phyloP scores from a whole-genome alignment of 2,888 invertebrate species.

The Biston stratarius region DNA sequence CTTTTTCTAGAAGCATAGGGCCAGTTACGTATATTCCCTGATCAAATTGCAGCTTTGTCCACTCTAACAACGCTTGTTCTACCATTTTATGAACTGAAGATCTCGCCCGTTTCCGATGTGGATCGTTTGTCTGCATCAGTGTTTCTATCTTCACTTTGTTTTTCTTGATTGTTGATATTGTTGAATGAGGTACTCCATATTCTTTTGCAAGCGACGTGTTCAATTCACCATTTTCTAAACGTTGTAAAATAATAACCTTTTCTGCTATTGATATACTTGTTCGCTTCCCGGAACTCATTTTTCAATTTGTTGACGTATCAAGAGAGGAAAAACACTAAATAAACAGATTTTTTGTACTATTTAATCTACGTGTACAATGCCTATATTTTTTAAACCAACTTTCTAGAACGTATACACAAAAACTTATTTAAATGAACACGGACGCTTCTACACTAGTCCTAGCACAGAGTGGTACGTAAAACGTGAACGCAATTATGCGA shows the following conservation, averaged over 20 bases:
- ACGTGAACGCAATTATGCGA: not conserved
- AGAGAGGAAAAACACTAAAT: not conserved
- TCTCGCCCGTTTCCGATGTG: slow-evolving; percentile 2
- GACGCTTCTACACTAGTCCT: not conserved
- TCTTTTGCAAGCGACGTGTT: slow-evolving; percentile 46
- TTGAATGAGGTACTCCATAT: slow-evolving; percentile 48
- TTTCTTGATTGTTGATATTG: slow-evolving; percentile 46
- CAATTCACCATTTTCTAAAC: slow-evolving; percentile 47
- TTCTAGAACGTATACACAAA: not conserved
- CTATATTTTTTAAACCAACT: not conserved
- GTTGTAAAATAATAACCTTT: slow-evolving; percentile 37
- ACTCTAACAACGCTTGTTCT: not conserved
- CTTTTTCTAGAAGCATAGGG: not conserved
- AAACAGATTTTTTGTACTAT: too few species aligned
- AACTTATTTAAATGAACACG: not conserved
- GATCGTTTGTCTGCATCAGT: not conserved
- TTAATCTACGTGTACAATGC: not conserved
- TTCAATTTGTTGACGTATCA: not conserved
- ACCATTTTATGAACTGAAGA: not conserved
- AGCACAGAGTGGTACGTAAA: not conserved
- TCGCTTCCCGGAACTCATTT: slow-evolving; percentile 25
- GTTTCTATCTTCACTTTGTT: not conserved
- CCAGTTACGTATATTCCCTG: not conserved
- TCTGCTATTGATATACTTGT: slow-evolving; percentile 40
- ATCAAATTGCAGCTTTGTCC: not conserved